phyloP scores from a whole-genome alignment of 2,888 invertebrate genomes.

The Drosophila stalkeri region DNA sequence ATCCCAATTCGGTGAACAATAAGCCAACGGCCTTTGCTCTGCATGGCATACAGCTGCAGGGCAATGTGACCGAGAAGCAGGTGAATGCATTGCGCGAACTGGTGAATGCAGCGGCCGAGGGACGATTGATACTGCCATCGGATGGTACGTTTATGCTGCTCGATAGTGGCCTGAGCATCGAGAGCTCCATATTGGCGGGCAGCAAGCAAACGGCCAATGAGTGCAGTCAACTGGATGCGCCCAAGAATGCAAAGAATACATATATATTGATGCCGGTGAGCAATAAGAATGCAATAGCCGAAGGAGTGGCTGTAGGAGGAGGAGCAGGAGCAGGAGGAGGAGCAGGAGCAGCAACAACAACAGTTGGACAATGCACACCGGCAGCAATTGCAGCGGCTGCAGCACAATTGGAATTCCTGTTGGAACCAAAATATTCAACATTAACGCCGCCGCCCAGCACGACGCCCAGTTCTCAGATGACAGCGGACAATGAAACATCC shows the following conservation, averaged over 20 bases:
- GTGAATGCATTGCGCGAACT: conserved; percentile 84
- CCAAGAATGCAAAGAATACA: conserved; percentile 72
- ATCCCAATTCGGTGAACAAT: conserved; percentile 85
- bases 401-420: conserved; percentile 63
- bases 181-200: conserved; percentile 83
- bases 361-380: conserved; percentile 29
- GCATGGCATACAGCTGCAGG: conserved; percentile 85
- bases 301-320: neutral
- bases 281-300: conserved; percentile 30
- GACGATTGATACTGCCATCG: conserved; percentile 85
- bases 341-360: conserved; percentile 17
- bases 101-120: conserved; percentile 85
- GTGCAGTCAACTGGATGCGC: neutral
- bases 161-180: conserved; percentile 85
- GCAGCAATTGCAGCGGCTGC: conserved; percentile 58
- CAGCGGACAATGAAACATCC: conserved; percentile 29
- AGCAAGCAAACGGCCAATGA: conserved; percentile 27
- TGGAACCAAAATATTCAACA: conserved; percentile 83
- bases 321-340: neutral
- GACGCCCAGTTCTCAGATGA: conserved; percentile 22
- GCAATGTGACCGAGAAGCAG: conserved; percentile 85
- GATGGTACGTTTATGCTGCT: conserved; percentile 85
- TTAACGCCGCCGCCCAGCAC: conserved; percentile 61
- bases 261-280: conserved; percentile 83
- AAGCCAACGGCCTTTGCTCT: conserved; percentile 85